phyloP scores from a whole-genome alignment of 2,888 invertebrate species.

The Pristionchus entomophagus region DNA sequence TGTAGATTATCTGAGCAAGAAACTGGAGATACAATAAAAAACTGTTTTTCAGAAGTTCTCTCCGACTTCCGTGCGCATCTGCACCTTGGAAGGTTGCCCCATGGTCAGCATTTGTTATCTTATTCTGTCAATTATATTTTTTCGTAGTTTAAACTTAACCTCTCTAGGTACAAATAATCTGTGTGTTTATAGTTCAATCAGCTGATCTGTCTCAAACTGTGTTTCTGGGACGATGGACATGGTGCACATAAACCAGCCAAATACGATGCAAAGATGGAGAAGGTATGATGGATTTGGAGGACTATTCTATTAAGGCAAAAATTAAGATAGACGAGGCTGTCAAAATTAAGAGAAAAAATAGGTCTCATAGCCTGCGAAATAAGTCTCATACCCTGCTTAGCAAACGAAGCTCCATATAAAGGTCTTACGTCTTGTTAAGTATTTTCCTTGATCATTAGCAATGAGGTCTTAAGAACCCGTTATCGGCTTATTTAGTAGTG shows the following conservation, averaged over 20 bases:
- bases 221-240: not conserved
- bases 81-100: not conserved
- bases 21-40: too few relatives aligned
- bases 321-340: too few relatives aligned
- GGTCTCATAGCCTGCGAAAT: too few relatives aligned
- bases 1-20: too few relatives aligned
- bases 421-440: not conserved
- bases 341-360: not conserved
- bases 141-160: not conserved
- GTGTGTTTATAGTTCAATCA: not conserved
- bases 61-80: not conserved
- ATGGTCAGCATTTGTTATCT: not conserved
- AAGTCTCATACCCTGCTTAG: not conserved
- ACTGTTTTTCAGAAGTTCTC: constrained; percentile 42
- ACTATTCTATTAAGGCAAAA: too few relatives aligned
- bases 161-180: not conserved
- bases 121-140: not conserved
- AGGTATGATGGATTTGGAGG: not conserved
- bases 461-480: too few relatives aligned
- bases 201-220: constrained; percentile 13
- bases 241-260: not conserved
- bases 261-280: constrained; percentile 34
- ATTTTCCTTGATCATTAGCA: too few relatives aligned
- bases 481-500: too few relatives aligned
- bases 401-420: not conserved